Evolutionary conservation across 2,888 invertebrate species (phyloP), one percentile per base, ranked within the genome.

Genomic region (Artemia sinica): DNA sequence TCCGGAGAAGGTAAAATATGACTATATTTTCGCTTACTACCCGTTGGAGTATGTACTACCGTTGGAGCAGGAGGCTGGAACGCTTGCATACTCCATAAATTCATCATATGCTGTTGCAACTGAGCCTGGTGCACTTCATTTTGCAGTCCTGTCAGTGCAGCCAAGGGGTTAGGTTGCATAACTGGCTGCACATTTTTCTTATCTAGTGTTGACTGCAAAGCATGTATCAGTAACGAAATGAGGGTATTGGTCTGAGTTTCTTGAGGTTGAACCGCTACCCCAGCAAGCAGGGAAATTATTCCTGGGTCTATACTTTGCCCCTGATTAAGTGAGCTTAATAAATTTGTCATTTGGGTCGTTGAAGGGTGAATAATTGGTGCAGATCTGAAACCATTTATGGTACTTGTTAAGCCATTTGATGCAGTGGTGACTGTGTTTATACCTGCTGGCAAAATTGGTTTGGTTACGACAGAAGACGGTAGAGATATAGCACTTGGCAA

Each of bases 1-100:
- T 81, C 80, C 49, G 81, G 81, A 2, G 79, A 77, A 9, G 80
- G 80, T 41, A 80, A 74, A 69, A 81, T 76, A 70, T 78, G 77
- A 69, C 75, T 75, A 67, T 76, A 75, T 71, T 77, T 77, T 58
- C 79, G 74, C 71, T 79, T 79, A 71, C 77, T 78, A 10, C 77
- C 78, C 69, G 76, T 73, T 9, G 77, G 76, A 68, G 77, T 76
- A 50, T 50, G 71, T 67, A 66, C 28, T 10, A 58, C 63, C 10
- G 63, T 11, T 28, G 63, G 14, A 58, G n/a, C 10, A n/a, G 63
- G 63, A 28, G 63, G n/a, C 12, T 58, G 63, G 9, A 58, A 58
- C 63, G 28, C 14, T 18, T 28, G 14, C 63, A 58, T 58, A 58
- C 28, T 58, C 63, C 63, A 58, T 28, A 58, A 58, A 28, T 58